Base-by-base conservation (phyloP, 2,797 vertebrate species). In the Oreonectes daqikongensis region DNA sequence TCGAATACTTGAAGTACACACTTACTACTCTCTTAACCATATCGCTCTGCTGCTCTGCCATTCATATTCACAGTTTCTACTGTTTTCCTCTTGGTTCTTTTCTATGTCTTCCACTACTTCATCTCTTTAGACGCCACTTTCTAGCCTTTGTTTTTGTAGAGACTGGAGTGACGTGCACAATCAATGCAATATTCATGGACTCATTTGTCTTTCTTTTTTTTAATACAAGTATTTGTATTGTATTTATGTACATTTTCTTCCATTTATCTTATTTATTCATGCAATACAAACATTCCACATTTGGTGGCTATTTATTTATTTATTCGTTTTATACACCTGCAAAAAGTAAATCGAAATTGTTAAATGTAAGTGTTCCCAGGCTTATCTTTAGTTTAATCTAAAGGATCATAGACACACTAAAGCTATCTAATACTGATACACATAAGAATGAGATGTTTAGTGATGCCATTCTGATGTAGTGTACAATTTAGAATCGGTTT, bases 261-360 rank as follows among this genome's bases (percentile, higher is more conserved):
- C 89, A 92, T 89, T 90, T 88, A 87, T 92, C 89, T 94, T 95
- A 96, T 96, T 97, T 97, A 96, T 97, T 93, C 94, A 91, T 94
- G 91, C 87, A 92, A 92, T 88, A 88, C 93, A 94, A 93, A 94
- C 91, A 94, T 92, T 94, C 92, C 90, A 92, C 95, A 93, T 79
- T 82, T 91, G 89, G 94, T 95, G 95, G 94, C 89, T 98, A 98
- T 98, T 98, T 99, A 99, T 98, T 98, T 84, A 78, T 91, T 89
- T 82, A 86, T 89, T 75, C 88, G 91, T 87, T 92, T 92, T 93
- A 90, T 81, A 88, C 87, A 90, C 91, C 87, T 83, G 83, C 86
- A 83, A 87, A 89, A 88, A 40, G 10, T 40, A 69, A 71, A 57
- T 40, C 48, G 40, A 64, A 72, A 70, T 48, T 73, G 64, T 48